phyloP scores from a whole-genome alignment of 2,797 vertebrate species.

The Lepilemur ruficaudatus region DNA sequence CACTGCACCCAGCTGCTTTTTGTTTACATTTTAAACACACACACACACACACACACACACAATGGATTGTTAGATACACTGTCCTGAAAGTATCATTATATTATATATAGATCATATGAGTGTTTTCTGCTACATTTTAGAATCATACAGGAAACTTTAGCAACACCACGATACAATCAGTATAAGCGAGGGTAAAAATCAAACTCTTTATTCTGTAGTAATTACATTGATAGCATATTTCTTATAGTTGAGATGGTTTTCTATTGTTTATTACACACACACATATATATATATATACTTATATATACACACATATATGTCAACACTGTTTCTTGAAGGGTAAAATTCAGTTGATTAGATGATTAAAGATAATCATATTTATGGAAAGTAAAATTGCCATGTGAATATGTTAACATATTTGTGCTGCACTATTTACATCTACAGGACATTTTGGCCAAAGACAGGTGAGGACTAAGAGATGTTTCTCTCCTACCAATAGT shows the following conservation, averaged over 20 bases:
- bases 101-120: background rate
- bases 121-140: background rate
- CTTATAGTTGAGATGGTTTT: background rate
- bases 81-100: too few relatives aligned
- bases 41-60: background rate
- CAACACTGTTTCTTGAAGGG: background rate
- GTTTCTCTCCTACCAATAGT: accelerated
- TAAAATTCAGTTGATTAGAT: background rate
- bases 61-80: background rate
- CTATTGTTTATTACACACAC: background rate
- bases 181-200: background rate
- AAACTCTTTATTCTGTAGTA: background rate
- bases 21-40: too few relatives aligned
- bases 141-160: background rate
- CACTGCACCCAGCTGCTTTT: too few relatives aligned
- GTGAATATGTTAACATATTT: background rate
- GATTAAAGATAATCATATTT: background rate
- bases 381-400: background rate
- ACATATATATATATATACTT: background rate
- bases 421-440: background rate
- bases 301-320: background rate
- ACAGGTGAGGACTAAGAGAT: background rate
- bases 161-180: background rate
- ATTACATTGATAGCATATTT: background rate
- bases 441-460: background rate